Conservation (phyloP, 1,140 invertebrate genomes). For the Leptopilina clavipes region DNA sequence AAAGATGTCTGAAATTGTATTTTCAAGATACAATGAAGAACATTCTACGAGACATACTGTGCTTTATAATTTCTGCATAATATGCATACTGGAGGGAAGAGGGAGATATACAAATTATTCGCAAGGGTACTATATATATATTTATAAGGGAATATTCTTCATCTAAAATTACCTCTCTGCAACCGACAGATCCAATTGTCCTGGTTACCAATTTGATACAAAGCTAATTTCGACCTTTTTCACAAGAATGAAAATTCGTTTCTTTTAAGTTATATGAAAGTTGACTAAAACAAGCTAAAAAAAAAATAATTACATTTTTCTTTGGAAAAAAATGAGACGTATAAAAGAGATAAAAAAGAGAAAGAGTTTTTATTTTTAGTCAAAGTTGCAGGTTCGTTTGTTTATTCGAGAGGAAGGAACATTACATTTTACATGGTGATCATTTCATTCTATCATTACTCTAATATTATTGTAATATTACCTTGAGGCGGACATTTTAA, state of each 20-base stretch:
- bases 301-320: neutral
- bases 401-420: neutral
- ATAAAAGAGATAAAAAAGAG: neutral
- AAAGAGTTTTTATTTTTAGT: neutral
- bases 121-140: neutral
- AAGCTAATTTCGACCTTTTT: neutral
- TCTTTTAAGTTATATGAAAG: neutral
- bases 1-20: neutral
- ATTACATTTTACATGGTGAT: conserved; percentile 20
- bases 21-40: neutral
- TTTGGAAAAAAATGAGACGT: neutral
- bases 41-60: neutral
- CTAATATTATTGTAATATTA: too few relatives aligned
- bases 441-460: neutral
- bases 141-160: neutral
- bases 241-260: too few relatives aligned
- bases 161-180: neutral
- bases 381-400: conserved; percentile 7
- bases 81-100: neutral
- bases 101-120: neutral
- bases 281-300: neutral
- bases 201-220: neutral
- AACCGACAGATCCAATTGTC: conserved; percentile 5
- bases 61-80: neutral
- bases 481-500: too few relatives aligned